Percentiles rank a stretch among this genome's conserved stretches.
Conservation (phyloP, 53 echinoderm and acorn worm species). For the Henricia sp. region DNA sequence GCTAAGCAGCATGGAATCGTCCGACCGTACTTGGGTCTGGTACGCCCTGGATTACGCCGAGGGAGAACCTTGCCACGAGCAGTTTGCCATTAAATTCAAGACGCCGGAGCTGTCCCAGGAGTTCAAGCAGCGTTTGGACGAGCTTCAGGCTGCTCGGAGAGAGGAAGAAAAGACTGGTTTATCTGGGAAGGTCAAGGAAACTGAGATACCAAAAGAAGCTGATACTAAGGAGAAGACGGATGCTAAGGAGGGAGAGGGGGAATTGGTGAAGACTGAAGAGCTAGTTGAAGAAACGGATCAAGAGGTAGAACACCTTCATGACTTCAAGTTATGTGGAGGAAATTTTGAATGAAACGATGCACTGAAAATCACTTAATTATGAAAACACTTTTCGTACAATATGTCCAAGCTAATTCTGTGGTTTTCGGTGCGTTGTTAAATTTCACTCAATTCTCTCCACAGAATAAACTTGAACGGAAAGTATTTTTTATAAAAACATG, state of each 20-base stretch:
- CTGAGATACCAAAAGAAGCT: too few relatives aligned
- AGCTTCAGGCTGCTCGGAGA: constrained; percentile 60
- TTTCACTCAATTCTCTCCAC: too few relatives aligned
- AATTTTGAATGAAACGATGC: too few relatives aligned
- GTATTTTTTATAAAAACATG: too few relatives aligned
- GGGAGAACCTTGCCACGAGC: constrained; percentile 79
- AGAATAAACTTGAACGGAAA: too few relatives aligned
- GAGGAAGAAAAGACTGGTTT: constrained; percentile 28
- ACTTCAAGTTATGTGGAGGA: neutral
- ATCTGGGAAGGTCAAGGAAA: too few relatives aligned
- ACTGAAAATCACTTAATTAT: too few relatives aligned
- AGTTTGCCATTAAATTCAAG: constrained; percentile 94
- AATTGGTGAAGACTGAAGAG: neutral
- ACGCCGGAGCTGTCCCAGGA: constrained; percentile 66
- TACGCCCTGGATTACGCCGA: constrained; percentile 83
- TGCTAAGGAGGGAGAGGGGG: neutral
- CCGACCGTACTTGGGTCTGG: constrained; percentile 77
- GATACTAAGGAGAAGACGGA: neutral
- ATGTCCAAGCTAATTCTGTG: too few relatives aligned
- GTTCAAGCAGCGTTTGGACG: constrained; percentile 74
- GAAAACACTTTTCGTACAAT: too few relatives aligned
- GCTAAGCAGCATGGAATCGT: constrained; percentile 57
- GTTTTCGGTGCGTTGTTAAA: too few relatives aligned
- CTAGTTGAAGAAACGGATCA: constrained; percentile 13
- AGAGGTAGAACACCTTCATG: neutral